These are phyloP conservation scores for Columba livia DNA, from an alignment of 2,113 vertebrate species.

Conservation along the genomic window DNA sequence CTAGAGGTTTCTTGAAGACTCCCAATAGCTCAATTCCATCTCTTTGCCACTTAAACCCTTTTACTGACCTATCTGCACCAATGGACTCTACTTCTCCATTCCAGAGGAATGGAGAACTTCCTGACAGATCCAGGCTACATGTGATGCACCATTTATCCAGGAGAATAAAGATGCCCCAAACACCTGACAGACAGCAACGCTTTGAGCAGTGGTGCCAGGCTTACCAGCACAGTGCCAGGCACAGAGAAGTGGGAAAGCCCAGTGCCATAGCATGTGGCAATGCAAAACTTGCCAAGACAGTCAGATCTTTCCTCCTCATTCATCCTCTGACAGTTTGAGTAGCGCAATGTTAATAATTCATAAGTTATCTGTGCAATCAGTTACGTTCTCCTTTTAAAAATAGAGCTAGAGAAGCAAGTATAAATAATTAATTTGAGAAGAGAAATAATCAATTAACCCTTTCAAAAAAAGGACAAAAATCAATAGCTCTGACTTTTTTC, in stretches of 20 bases:
- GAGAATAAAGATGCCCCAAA: neutral
- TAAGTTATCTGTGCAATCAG: slow-evolving; percentile 25
- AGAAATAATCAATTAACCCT: neutral
- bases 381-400: slow-evolving; percentile 26
- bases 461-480: neutral
- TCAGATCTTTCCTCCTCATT: neutral
- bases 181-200: neutral
- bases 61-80: neutral
- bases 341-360: slow-evolving; percentile 27
- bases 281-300: neutral
- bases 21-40: neutral
- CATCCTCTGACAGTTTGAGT: slow-evolving; percentile 22
- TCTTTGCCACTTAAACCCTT: neutral
- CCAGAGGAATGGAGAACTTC: neutral
- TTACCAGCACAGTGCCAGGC: neutral
- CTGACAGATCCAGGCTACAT: fast-evolving
- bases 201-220: neutral
- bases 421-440: slow-evolving; percentile 35
- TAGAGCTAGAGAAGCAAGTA: slow-evolving; percentile 31
- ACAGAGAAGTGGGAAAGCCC: neutral
- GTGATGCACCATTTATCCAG: fast-evolving
- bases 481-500: neutral
- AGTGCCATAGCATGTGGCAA: fast-evolving
- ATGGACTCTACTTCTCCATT: neutral
- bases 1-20: neutral